Percentiles rank a stretch among this genome's conserved stretches.
phyloP scores from a whole-genome alignment of 1,140 invertebrate species.

The Papilio polytes region DNA sequence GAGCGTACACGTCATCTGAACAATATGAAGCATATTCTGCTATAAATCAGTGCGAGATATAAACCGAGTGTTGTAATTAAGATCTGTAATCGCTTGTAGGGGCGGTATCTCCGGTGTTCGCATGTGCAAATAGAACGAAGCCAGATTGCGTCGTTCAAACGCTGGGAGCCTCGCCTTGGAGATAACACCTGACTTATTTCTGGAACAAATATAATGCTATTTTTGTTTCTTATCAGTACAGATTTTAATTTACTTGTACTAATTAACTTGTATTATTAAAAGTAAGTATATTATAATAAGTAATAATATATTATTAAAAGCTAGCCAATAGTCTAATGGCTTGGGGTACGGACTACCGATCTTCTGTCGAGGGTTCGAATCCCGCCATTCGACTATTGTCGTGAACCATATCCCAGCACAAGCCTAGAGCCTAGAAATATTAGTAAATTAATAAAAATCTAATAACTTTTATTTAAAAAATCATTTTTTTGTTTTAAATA shows the following conservation, averaged over 20 bases:
- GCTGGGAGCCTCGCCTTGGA: slow-evolving; percentile 21
- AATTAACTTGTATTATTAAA: neutral
- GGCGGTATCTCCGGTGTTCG: slow-evolving; percentile 15
- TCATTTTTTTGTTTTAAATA: too few relatives aligned
- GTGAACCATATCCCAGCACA: too few relatives aligned
- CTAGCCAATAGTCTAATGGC: too few relatives aligned
- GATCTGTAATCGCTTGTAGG: slow-evolving; percentile 12
- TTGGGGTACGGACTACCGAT: too few relatives aligned
- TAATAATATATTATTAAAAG: too few relatives aligned
- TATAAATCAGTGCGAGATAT: slow-evolving; percentile 2
- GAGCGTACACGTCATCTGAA: slow-evolving; percentile 8
- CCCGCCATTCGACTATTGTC: too few relatives aligned
- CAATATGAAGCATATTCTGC: neutral
- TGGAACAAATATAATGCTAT: slow-evolving; percentile 12
- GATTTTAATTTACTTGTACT: neutral
- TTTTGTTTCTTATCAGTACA: neutral
- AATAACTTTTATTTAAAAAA: too few relatives aligned
- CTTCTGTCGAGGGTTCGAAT: too few relatives aligned
- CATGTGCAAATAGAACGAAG: slow-evolving; percentile 25
- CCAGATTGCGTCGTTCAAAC: slow-evolving; percentile 21
- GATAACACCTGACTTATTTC: slow-evolving; percentile 11
- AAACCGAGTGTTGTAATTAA: neutral
- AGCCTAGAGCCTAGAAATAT: too few relatives aligned
- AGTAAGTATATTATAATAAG: too few relatives aligned
- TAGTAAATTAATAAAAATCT: too few relatives aligned